These are phyloP conservation scores for Poecilia picta DNA, from an alignment of 2,797 vertebrate species.

Conservation along the genomic window DNA sequence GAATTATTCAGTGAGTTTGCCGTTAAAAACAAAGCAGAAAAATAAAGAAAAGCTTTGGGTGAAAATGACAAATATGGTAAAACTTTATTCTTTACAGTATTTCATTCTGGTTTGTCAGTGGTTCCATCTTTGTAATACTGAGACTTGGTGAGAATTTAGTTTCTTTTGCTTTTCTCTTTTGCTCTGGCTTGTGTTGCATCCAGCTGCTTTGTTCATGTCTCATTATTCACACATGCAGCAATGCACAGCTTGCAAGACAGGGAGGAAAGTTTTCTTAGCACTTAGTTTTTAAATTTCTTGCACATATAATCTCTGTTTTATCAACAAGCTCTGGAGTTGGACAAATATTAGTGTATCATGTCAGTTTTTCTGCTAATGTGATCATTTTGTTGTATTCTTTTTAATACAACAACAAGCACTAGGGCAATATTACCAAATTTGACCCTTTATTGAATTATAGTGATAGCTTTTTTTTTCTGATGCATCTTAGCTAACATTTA, in stretches of 20 bases:
- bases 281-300: neutral
- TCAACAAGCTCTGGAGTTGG: neutral
- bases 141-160: neutral
- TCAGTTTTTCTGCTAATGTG: neutral
- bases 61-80: neutral
- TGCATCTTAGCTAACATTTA: neutral
- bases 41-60: neutral
- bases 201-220: conserved; percentile 42
- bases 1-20: neutral
- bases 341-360: neutral
- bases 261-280: neutral
- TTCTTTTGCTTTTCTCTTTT: neutral
- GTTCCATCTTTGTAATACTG: neutral
- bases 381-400: neutral
- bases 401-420: neutral
- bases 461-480: neutral
- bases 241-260: neutral
- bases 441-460: neutral
- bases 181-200: conserved; percentile 35
- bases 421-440: neutral
- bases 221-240: conserved; percentile 40
- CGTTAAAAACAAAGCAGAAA: neutral
- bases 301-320: neutral
- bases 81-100: neutral
- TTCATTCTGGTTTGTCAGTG: neutral